Evolutionary conservation across 2,888 invertebrate species (phyloP).

Genomic region (Himalopsyche japonica): DNA sequence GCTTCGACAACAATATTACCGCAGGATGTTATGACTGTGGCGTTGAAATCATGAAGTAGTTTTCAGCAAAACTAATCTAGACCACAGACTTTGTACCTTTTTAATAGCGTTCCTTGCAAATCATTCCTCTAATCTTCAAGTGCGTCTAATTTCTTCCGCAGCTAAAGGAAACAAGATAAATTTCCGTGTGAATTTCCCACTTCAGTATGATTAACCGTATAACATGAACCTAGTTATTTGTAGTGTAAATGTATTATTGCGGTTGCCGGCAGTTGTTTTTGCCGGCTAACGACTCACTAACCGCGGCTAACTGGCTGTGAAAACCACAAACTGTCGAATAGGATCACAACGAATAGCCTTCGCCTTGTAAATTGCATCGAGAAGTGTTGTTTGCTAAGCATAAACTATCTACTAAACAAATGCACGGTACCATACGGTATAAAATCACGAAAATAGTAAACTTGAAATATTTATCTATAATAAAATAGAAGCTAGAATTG

Average conservation of each 20-base stretch:
- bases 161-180: background rate
- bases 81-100: background rate
- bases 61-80: background rate
- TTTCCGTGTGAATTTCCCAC: conserved; percentile 1
- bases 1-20: no score
- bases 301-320: background rate
- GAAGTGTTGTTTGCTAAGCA: no score
- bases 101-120: background rate
- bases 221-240: conserved; percentile 1
- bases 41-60: background rate
- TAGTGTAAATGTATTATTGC: conserved; percentile 19
- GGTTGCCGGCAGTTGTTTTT: conserved; percentile 1
- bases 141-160: background rate
- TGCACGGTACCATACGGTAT: no score
- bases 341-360: background rate
- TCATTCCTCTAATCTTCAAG: background rate
- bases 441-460: no score
- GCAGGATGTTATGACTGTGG: no score
- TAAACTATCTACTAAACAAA: no score
- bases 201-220: background rate
- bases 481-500: no score
- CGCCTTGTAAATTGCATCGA: background rate
- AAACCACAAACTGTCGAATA: background rate
- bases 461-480: no score
- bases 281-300: background rate